Evolutionary conservation across 2,113 vertebrate genomes (phyloP), one percentile per base, ranked within the genome.

Genomic region (Galbula dea): DNA sequence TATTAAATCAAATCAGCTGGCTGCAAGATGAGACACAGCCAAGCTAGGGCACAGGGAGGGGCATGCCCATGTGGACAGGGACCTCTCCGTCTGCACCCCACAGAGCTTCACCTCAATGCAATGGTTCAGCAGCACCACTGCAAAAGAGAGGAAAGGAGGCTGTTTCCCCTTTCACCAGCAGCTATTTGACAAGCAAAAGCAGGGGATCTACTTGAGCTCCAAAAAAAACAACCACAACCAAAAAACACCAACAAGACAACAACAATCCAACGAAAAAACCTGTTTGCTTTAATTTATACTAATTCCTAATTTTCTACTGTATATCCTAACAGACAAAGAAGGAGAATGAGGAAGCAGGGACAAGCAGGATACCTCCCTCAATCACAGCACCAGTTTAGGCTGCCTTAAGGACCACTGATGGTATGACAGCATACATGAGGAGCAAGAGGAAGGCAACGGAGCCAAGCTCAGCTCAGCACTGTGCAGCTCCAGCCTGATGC

Each of bases 81-180:
- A 6, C 22, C 26, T 14, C 41, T 78, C 81, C 63, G 39, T 55
- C 55, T 86, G 54, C 23, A 62, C 6, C 10, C n/a, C 2, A 0
- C 32, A 77, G 18, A 49, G 24, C 68, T 76, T 48, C 27, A 72
- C 24, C 20, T 46, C 7, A 36, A 52, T 1, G 0, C 0, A 0
- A 29, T 9, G 5, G 23, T 29, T 90, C 34, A 75, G 48, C 37
- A 59, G 76, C 45, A 88, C 11, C 34, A 32, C 39, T 36, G 12
- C 58, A 39, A 37, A 63, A 63, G 29, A 75, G 10, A 73, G 32
- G 8, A 14, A 48, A 10, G 4, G 5, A 83, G 16, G n/a, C 15
- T n/a, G 22, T 52, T 61, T 68, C 21, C 14, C 46, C 24, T 86
- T 83, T 39, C 17, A 63, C 27, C 48, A 58, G 29, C 23, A 49